Percentiles rank a stretch among this genome's conserved stretches.
Evolutionary conservation across 64 coral and sea anemone species (phyloP).

Genomic region (Montipora sp.): DNA sequence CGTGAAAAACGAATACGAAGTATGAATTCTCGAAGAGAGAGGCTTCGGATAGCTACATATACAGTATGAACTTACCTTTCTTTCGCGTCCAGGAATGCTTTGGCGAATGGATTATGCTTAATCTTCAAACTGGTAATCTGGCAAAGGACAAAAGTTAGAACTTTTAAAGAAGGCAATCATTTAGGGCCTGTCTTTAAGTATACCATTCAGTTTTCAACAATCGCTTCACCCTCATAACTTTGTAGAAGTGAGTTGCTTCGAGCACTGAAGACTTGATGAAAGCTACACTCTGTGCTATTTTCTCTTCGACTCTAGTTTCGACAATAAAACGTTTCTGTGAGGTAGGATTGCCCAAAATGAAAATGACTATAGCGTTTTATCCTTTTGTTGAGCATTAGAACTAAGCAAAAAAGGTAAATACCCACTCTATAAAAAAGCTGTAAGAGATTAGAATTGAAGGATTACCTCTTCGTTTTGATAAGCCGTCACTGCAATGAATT

Average conservation of each 20-base stretch:
- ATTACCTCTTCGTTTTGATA: constrained; percentile 99
- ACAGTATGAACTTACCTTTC: constrained; percentile 60
- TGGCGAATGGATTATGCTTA: constrained; percentile 96
- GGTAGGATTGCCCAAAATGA: too few species aligned
- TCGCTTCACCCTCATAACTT: too few species aligned
- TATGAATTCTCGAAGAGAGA: not conserved
- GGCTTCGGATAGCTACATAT: not conserved
- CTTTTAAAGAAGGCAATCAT: too few species aligned
- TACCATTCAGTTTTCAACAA: too few species aligned
- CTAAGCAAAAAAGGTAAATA: not conserved
- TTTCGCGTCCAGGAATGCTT: constrained; percentile 96
- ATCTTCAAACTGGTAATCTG: constrained; percentile 98
- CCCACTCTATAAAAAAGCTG: not conserved
- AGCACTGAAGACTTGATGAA: too few species aligned
- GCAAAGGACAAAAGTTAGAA: not conserved
- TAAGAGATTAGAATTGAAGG: not conserved
- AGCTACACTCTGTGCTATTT: too few species aligned
- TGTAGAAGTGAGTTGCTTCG: too few species aligned
- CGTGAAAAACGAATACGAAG: too few species aligned
- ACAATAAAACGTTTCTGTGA: too few species aligned
- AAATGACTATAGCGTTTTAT: constrained; percentile 14
- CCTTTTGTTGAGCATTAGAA: not conserved
- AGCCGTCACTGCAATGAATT: constrained; percentile 96
- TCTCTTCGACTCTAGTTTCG: too few species aligned
- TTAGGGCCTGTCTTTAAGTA: too few species aligned